Conservation (phyloP, 2,888 invertebrate species). For the Steinernema hermaphroditum region DNA sequence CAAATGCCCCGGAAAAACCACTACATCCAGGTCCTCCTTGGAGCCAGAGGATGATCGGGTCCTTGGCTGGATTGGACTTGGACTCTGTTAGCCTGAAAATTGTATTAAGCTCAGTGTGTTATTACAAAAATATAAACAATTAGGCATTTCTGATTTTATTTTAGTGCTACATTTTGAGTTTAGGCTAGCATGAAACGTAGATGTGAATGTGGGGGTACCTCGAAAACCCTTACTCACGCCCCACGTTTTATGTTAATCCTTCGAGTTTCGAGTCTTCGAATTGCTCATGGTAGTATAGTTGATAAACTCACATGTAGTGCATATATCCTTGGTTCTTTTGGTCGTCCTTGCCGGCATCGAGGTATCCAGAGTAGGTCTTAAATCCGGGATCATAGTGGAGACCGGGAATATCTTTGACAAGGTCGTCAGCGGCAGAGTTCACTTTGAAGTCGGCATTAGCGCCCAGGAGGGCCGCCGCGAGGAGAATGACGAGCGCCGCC, state of each 20-base stretch:
- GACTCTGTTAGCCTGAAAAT: conserved; percentile 68
- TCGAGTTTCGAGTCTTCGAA: too few relatives aligned
- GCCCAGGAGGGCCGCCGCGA: not conserved
- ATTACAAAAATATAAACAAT: not conserved
- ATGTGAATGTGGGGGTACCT: too few relatives aligned
- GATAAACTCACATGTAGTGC: conserved; percentile 6
- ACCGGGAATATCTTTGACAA: conserved; percentile 32
- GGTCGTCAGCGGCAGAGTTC: not conserved
- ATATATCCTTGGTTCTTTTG: not conserved
- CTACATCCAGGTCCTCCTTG: conserved; percentile 69
- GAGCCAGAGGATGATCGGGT: conserved; percentile 67
- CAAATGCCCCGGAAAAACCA: conserved; percentile 44
- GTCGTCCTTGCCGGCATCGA: conserved; percentile 35
- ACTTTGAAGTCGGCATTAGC: not conserved
- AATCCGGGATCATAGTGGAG: conserved; percentile 24
- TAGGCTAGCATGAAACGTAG: too few relatives aligned
- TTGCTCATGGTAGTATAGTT: not conserved
- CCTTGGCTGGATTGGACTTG: conserved; percentile 65
- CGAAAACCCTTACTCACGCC: too few relatives aligned
- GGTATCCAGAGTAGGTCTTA: conserved; percentile 40
- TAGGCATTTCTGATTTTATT: too few relatives aligned
- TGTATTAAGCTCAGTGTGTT: not conserved
- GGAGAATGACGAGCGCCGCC: conserved; percentile 5
- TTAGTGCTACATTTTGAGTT: too few relatives aligned
- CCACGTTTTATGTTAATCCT: too few relatives aligned